A percentile compares a stretch with the other conserved stretches of the same genome.
phyloP scores from a whole-genome alignment of 2,888 invertebrate genomes.

The Standfussiana lucernea region DNA sequence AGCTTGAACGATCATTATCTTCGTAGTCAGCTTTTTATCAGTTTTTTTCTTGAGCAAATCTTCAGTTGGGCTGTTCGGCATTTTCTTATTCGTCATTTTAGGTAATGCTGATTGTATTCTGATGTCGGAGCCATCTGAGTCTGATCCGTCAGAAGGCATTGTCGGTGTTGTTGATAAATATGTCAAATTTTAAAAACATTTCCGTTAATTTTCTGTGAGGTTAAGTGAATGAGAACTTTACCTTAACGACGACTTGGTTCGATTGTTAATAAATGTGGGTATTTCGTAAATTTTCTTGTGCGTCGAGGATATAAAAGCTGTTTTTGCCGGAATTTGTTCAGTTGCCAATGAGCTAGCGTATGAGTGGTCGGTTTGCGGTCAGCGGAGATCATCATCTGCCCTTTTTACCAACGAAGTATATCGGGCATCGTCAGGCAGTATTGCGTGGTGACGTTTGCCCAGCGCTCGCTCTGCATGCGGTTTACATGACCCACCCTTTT shows the following conservation, averaged over 20 bases:
- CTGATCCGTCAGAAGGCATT: conserved; percentile 71
- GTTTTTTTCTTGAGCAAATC: conserved; percentile 23
- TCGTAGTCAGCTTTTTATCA: conserved; percentile 79
- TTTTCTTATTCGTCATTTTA: conserved; percentile 65
- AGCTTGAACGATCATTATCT: conserved; percentile 81
- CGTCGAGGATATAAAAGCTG: conserved; percentile 13
- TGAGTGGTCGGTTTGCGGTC: background rate
- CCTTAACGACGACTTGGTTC: conserved; percentile 61
- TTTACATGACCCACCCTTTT: no score
- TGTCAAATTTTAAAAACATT: background rate
- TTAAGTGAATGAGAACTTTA: conserved; percentile 59
- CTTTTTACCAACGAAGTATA: background rate
- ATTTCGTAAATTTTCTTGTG: conserved; percentile 12
- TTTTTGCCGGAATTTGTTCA: background rate
- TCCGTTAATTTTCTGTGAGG: background rate
- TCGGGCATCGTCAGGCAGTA: no score
- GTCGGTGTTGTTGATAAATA: conserved; percentile 23
- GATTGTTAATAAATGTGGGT: conserved; percentile 53
- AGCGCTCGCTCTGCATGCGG: no score
- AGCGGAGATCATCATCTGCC: background rate
- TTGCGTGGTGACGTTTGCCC: no score
- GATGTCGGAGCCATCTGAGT: conserved; percentile 72
- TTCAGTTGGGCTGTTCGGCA: conserved; percentile 46
- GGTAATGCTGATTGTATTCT: conserved; percentile 70
- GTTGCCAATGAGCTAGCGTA: background rate